phyloP scores from a whole-genome alignment of 2,113 vertebrate species.

The Saccopteryx bilineata region DNA sequence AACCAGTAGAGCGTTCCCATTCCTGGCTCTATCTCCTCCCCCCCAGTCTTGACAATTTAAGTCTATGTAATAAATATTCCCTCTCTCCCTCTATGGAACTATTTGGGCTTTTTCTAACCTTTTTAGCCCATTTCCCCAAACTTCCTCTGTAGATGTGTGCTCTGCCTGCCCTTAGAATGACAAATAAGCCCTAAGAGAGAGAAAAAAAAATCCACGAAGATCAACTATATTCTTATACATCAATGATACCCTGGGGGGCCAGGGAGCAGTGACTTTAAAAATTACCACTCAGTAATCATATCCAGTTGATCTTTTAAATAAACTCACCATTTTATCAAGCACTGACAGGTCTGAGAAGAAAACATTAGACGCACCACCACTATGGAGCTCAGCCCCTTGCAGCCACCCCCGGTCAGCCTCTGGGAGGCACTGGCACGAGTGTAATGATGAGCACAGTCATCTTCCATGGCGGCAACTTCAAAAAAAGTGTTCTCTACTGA shows the following conservation, averaged over 20 bases:
- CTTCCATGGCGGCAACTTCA: not conserved
- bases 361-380: not conserved
- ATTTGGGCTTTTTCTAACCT: not conserved
- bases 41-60: not conserved
- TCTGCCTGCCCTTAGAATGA: not conserved
- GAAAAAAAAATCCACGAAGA: slow-evolving; percentile 12
- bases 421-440: not conserved
- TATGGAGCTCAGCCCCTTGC: not conserved
- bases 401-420: not conserved
- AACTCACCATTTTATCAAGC: slow-evolving; percentile 19
- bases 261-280: not conserved
- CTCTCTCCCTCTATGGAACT: not conserved
- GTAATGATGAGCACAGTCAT: not conserved
- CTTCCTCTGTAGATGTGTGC: not conserved
- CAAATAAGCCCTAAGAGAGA: not conserved
- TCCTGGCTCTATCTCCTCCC: not conserved
- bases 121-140: not conserved
- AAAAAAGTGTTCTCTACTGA: not conserved
- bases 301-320: not conserved
- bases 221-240: not conserved
- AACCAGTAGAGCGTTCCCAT: not conserved
- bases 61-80: not conserved
- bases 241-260: not conserved
- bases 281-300: not conserved
- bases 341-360: not conserved